phyloP scores from a whole-genome alignment of 2,888 invertebrate genomes.

The Hyposoter dolosus region DNA sequence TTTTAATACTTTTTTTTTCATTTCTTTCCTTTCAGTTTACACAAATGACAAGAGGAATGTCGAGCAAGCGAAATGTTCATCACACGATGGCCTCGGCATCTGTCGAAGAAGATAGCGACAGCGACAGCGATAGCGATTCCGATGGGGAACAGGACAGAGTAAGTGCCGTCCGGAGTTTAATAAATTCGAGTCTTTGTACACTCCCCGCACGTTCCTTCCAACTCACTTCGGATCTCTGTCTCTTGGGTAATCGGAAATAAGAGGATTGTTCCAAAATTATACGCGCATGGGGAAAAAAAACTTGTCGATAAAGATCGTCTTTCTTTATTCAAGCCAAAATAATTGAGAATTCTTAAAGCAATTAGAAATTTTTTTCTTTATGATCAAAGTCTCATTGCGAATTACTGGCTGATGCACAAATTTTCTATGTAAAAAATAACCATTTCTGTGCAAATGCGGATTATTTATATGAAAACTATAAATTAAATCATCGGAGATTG shows the following conservation, averaged over 20 bases:
- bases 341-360: not conserved
- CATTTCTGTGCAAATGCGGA: no score
- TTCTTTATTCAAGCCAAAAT: not conserved
- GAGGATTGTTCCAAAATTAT: not conserved
- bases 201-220: not conserved
- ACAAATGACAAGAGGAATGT: constrained; percentile 74
- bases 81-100: constrained; percentile 74
- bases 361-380: not conserved
- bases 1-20: constrained; percentile 23
- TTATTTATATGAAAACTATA: not conserved
- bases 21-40: constrained; percentile 66
- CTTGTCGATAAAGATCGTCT: not conserved
- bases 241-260: not conserved
- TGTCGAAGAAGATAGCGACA: constrained; percentile 83
- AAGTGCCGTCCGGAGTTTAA: constrained; percentile 68
- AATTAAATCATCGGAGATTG: not conserved
- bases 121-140: constrained; percentile 87
- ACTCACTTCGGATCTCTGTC: not conserved
- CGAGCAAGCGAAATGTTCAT: constrained; percentile 79
- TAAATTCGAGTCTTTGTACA: not conserved
- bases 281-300: not conserved
- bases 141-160: constrained; percentile 87
- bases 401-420: no score
- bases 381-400: no score
- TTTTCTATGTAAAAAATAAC: no score